Percentiles rank a stretch among this genome's conserved stretches.
These are phyloP conservation scores for Brachionichthys hirsutus DNA, from an alignment of 2,113 vertebrate genomes.

Conservation along the genomic window DNA sequence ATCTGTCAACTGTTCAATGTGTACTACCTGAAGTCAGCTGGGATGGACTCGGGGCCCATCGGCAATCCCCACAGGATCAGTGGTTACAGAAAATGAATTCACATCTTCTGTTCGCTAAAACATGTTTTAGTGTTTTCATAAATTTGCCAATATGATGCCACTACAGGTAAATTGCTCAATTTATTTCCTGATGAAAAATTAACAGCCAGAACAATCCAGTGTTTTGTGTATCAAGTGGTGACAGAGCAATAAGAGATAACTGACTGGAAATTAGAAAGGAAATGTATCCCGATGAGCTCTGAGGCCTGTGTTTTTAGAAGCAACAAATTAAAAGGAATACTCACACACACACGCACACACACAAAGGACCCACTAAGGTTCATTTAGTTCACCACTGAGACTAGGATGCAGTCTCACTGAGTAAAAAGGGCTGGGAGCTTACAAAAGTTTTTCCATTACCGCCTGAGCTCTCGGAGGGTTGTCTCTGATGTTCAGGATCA, in stretches of 20 bases:
- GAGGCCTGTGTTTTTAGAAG: slow-evolving; percentile 23
- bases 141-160: too few relatives aligned
- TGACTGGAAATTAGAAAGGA: slow-evolving; percentile 15
- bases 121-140: too few relatives aligned
- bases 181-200: too few relatives aligned
- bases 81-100: too few relatives aligned
- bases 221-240: not conserved
- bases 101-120: too few relatives aligned
- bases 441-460: slow-evolving; percentile 45
- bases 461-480: slow-evolving; percentile 50
- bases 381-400: slow-evolving; percentile 38
- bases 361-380: slow-evolving; percentile 32
- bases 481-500: slow-evolving; percentile 63
- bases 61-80: too few relatives aligned
- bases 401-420: slow-evolving; percentile 13
- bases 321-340: slow-evolving; percentile 27
- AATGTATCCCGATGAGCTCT: not conserved
- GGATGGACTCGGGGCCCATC: too few relatives aligned
- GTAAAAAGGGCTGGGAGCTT: slow-evolving; percentile 34
- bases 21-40: too few relatives aligned
- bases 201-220: not conserved
- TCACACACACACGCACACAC: not conserved
- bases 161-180: too few relatives aligned
- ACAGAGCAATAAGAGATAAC: slow-evolving; percentile 2
- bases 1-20: too few relatives aligned